phyloP scores from a whole-genome alignment of 2,888 invertebrate species.

The Lymantria dispar region DNA sequence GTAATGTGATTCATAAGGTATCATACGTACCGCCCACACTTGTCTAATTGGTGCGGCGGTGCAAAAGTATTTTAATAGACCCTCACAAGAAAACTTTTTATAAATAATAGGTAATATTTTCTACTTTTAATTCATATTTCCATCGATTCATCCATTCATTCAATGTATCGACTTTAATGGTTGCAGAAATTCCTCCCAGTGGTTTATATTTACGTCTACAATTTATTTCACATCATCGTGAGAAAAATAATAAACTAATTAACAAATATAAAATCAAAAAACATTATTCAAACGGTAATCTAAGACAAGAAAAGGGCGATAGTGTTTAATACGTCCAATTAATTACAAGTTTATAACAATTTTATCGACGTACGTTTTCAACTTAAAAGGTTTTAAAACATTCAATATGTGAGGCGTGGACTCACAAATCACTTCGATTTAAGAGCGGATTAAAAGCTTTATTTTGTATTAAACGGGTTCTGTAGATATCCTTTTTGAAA shows the following conservation, averaged over 20 bases:
- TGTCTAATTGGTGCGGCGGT: too few species aligned
- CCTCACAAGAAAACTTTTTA: too few species aligned
- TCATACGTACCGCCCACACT: too few species aligned
- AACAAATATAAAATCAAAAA: constrained; percentile 8
- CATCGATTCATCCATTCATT: too few species aligned
- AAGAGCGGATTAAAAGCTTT: constrained; percentile 14
- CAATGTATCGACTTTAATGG: too few species aligned
- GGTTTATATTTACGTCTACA: too few species aligned
- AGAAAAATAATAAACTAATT: constrained; percentile 5
- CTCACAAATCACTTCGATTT: constrained; percentile 63
- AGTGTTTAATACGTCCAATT: constrained; percentile 64
- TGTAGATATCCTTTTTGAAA: constrained; percentile 11
- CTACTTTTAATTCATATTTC: too few species aligned
- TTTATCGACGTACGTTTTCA: constrained; percentile 53
- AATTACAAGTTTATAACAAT: constrained; percentile 70
- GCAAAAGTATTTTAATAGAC: too few species aligned
- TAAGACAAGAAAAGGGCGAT: constrained; percentile 28
- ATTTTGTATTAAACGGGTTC: constrained; percentile 24
- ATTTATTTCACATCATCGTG: not conserved
- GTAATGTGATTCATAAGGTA: too few species aligned
- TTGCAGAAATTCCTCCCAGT: too few species aligned
- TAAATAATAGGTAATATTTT: too few species aligned
- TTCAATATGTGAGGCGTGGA: constrained; percentile 60
- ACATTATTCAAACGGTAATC: constrained; percentile 7
- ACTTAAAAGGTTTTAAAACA: constrained; percentile 77